phyloP scores from a whole-genome alignment of 2,113 vertebrate genomes.

The Euleptes europaea region DNA sequence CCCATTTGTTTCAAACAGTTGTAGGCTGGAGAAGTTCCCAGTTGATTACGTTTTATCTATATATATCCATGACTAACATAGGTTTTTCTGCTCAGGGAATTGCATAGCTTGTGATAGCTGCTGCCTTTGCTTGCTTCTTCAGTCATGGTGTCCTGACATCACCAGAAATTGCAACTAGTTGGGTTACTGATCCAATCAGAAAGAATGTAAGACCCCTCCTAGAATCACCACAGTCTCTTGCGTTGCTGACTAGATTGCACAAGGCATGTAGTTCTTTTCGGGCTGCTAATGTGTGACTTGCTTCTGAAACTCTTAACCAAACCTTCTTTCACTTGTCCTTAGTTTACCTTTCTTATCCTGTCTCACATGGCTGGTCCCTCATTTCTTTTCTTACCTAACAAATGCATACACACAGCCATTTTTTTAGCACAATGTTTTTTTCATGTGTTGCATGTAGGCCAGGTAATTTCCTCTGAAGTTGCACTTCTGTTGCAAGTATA shows the following conservation, averaged over 20 bases:
- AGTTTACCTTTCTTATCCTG: not conserved
- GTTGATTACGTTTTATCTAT: not conserved
- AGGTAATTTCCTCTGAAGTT: not conserved
- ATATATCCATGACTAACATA: not conserved
- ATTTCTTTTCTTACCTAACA: not conserved
- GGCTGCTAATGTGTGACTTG: not conserved
- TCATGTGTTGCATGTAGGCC: not conserved
- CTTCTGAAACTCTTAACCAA: not conserved
- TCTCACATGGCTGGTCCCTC: not conserved
- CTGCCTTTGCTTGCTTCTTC: not conserved
- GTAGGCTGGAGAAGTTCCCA: not conserved
- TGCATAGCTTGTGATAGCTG: not conserved
- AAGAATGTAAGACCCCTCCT: not conserved
- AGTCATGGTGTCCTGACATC: conserved; percentile 4
- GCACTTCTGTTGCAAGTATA: not conserved
- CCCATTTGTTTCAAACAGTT: not conserved
- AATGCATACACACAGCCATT: not conserved
- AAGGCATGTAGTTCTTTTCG: not conserved
- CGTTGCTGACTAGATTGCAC: not conserved
- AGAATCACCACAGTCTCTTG: not conserved
- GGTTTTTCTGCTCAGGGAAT: not conserved
- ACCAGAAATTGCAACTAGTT: no score
- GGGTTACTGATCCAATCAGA: not conserved
- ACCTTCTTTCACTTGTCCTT: not conserved
- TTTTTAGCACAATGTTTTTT: not conserved